These are phyloP conservation scores for Rhineura floridana DNA, from an alignment of 2,113 vertebrate species.

Conservation along the genomic window DNA sequence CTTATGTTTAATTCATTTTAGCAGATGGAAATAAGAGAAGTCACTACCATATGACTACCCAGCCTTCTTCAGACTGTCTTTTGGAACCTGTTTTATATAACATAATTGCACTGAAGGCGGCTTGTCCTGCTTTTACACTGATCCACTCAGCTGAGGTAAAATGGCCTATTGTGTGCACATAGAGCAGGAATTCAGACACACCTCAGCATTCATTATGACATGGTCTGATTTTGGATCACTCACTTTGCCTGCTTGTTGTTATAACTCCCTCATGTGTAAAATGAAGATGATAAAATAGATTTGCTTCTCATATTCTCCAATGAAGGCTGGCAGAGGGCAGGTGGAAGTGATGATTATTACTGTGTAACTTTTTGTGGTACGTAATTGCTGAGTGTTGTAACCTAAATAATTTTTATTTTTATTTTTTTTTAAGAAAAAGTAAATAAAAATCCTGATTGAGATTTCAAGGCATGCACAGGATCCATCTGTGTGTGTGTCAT, in stretches of 20 bases:
- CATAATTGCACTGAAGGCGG: neutral
- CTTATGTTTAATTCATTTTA: neutral
- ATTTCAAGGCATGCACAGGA: conserved; percentile 11
- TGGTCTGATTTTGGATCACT: neutral
- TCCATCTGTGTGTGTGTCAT: conserved; percentile 9
- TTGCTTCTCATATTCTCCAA: neutral
- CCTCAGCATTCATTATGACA: neutral
- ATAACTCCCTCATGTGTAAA: neutral
- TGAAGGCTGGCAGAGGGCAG: neutral
- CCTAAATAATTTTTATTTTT: neutral
- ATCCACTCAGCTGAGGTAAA: neutral
- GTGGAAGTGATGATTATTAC: conserved; percentile 3
- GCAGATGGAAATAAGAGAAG: conserved; percentile 5
- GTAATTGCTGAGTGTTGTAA: neutral
- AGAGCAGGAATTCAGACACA: neutral
- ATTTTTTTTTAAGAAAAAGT: neutral
- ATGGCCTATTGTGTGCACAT: neutral
- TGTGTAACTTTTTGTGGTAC: neutral
- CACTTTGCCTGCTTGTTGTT: neutral
- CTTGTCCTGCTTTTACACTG: neutral
- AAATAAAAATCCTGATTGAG: conserved; percentile 13
- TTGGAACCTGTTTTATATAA: neutral
- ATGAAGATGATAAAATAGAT: neutral
- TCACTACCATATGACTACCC: neutral
- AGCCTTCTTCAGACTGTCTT: neutral